A percentile compares a stretch with the other conserved stretches of the same genome.
Conservation (phyloP, 23 tunicate species). For the Phallusia fumigata region DNA sequence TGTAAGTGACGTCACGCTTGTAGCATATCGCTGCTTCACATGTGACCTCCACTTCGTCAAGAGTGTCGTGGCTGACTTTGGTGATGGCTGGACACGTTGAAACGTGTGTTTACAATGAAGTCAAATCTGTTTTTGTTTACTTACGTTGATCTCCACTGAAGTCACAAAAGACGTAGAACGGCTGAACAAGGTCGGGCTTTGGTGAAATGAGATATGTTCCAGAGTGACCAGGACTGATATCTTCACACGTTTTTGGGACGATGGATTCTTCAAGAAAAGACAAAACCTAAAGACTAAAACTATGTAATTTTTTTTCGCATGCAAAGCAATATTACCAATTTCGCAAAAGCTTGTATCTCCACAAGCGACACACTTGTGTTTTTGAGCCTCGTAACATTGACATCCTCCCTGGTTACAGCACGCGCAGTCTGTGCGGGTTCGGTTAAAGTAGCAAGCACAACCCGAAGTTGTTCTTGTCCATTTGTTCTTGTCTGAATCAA, state of each 20-base stretch:
- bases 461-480: background rate
- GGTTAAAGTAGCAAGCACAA: background rate
- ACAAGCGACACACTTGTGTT: background rate
- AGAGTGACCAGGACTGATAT: background rate
- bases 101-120: no score
- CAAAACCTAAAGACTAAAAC: background rate
- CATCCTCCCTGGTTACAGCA: background rate
- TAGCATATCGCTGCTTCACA: background rate
- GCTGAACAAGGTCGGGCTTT: background rate
- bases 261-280: background rate
- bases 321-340: background rate
- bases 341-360: background rate
- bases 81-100: constrained; percentile 7
- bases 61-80: constrained; percentile 10
- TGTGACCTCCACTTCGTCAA: background rate
- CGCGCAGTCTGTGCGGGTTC: background rate
- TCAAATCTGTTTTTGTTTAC: no score
- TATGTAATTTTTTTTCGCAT: background rate
- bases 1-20: background rate
- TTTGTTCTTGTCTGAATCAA: background rate
- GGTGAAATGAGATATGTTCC: constrained; percentile 22
- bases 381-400: background rate
- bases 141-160: constrained; percentile 1
- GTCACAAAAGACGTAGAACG: constrained; percentile 8
- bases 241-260: background rate